Percentiles rank a stretch among this genome's conserved stretches.
Evolutionary conservation across 2,797 vertebrate genomes (phyloP).

Genomic region (Bradypodion ventrale): DNA sequence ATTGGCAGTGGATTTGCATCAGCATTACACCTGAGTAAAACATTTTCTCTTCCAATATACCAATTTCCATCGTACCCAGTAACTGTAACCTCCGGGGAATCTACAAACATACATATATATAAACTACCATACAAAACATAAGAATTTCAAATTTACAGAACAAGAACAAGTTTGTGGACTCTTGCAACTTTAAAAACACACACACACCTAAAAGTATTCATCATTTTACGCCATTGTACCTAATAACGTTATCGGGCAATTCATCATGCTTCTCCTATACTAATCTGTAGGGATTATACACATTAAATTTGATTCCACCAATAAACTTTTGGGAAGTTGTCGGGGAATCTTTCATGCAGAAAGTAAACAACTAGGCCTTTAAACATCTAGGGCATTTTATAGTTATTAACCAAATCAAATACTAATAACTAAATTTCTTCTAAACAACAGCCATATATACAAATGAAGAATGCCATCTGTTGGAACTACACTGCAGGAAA

Average conservation of each 20-base stretch:
- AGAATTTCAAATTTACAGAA: background rate
- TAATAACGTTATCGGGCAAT: background rate
- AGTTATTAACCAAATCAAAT: background rate
- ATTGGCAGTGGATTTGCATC: conserved; percentile 90
- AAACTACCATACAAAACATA: background rate
- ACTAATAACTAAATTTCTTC: background rate
- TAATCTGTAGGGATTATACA: background rate
- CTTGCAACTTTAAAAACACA: background rate
- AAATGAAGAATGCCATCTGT: background rate
- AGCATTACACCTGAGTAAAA: conserved; percentile 89
- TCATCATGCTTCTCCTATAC: background rate
- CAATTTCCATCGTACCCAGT: conserved; percentile 86
- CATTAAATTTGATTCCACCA: background rate
- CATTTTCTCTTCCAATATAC: conserved; percentile 90
- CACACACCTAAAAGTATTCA: background rate
- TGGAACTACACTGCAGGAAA: background rate
- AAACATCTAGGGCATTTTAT: background rate
- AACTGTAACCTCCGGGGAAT: conserved; percentile 88
- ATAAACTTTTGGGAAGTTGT: background rate
- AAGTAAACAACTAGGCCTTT: background rate
- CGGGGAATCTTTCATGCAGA: background rate
- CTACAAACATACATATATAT: conserved; percentile 74
- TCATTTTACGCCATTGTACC: background rate
- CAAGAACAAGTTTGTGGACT: background rate
- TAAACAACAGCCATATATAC: background rate